Conservation (phyloP, 2,888 invertebrate genomes). For the Elysia crispata region DNA sequence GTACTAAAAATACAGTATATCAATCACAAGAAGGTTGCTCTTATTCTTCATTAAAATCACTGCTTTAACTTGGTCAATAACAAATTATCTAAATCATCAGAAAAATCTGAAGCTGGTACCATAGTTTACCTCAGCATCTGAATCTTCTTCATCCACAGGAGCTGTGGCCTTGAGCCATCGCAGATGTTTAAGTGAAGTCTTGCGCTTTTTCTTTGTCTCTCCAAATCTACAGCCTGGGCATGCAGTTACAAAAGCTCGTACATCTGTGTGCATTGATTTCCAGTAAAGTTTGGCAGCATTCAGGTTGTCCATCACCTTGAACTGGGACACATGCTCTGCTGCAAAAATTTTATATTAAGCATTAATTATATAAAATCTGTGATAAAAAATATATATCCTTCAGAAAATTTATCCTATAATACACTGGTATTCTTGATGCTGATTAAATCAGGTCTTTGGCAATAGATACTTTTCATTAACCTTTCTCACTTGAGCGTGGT, state of each 20-base stretch:
- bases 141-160: conserved; percentile 42
- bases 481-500: too few relatives aligned
- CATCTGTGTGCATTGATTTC: conserved; percentile 63
- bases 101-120: neutral
- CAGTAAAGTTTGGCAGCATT: conserved; percentile 58
- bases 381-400: too few relatives aligned
- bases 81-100: too few relatives aligned
- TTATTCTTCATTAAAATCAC: too few relatives aligned
- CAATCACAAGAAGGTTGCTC: too few relatives aligned
- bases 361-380: too few relatives aligned
- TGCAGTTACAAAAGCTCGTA: conserved; percentile 61
- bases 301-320: conserved; percentile 53
- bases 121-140: conserved; percentile 36
- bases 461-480: too few relatives aligned
- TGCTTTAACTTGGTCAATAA: too few relatives aligned
- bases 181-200: conserved; percentile 4
- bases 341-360: neutral
- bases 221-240: conserved; percentile 59
- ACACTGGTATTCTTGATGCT: too few relatives aligned
- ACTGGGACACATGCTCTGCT: conserved; percentile 55
- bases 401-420: too few relatives aligned
- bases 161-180: conserved; percentile 30
- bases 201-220: conserved; percentile 39
- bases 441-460: too few relatives aligned
- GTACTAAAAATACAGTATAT: too few relatives aligned